Percentiles rank a stretch among this genome's conserved stretches.
Evolutionary conservation across 2,888 invertebrate genomes (phyloP).

Genomic region (Tortrix viridana): DNA sequence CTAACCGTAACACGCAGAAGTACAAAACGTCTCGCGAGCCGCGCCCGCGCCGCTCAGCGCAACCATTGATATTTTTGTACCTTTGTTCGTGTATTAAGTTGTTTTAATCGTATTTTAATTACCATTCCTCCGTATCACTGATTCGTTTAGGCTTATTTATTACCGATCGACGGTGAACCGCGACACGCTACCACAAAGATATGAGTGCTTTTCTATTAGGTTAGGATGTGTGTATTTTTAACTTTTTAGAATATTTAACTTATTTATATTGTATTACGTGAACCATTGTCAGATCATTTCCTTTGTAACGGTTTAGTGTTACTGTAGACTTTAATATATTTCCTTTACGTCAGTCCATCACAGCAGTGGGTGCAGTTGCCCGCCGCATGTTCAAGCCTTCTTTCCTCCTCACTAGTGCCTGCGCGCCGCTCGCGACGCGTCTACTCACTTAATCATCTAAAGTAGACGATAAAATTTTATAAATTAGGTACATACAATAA

Average conservation of each 20-base stretch:
- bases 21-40: constrained; percentile 67
- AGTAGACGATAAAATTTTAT: constrained; percentile 72
- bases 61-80: constrained; percentile 78
- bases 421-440: constrained; percentile 42
- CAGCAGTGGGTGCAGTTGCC: constrained; percentile 62
- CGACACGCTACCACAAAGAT: constrained; percentile 62
- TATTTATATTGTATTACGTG: constrained; percentile 84
- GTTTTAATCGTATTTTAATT: constrained; percentile 68
- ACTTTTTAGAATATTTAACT: constrained; percentile 84
- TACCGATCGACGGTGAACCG: constrained; percentile 48
- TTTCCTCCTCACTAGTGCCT: constrained; percentile 79
- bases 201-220: constrained; percentile 82
- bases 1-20: constrained; percentile 78
- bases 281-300: constrained; percentile 80
- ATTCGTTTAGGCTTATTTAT: constrained; percentile 70
- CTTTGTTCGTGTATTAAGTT: constrained; percentile 75
- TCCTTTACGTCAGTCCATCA: constrained; percentile 75
- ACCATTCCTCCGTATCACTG: constrained; percentile 73
- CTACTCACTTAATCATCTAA: constrained; percentile 60
- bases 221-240: constrained; percentile 84
- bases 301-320: constrained; percentile 83
- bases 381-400: constrained; percentile 74
- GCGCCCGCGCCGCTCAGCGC: constrained; percentile 46
- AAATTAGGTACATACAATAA: constrained; percentile 70
- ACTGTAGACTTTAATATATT: constrained; percentile 82